Base-by-base conservation (phyloP, 1,140 invertebrate species). In the Metopolophium dirhodum region DNA sequence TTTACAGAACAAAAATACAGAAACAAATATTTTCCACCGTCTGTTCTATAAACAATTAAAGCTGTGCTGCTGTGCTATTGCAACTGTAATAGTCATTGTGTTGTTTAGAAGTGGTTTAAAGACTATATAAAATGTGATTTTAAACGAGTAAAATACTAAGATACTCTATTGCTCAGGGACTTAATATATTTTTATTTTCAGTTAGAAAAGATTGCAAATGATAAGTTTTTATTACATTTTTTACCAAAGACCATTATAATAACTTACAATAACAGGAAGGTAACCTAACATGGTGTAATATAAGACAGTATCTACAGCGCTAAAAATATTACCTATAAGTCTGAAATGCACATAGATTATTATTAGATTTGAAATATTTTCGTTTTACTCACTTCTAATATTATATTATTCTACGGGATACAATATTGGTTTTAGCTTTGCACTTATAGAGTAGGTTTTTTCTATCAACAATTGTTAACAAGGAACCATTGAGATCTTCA, bases 101-200 rank as follows among this genome's bases (percentile, higher is more conserved):
- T 77, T n/a, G 61, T 77, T 68, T 68, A 30, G 61, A 30, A 68
- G 30, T 68, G 11, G 11, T 68, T 68, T 68, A 77, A 77, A 77
- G 61, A n/a, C n/a, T 7, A 54, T 22, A 54, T 77, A 77, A n/a
- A n/a, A n/a, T 77, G 61, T n/a, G 61, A 77, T 77, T 77, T 77
- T n/a, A 77, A n/a, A 77, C 61, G 61, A 77, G 30, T 61, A 77
- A 77, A 77, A 68, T 77, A n/a, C 30, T 61, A 77, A 77, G n/a
- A 68, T 77, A n/a, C 30, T n/a, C n/a, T 18, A 18, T 11, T 77
- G 61, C 14, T 6, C n/a, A 77, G n/a, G n/a, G 61, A 77, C 30
- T 35, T 77, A 30, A 20, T 77, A 77, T 77, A n/a, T 7, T n/a
- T n/a, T n/a, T 77, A 77, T 77, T 77, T 41, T 77, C 30, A n/a